Evolutionary conservation across 2,797 vertebrate genomes (phyloP).

Genomic region (Chaetophractus vellerosus): DNA sequence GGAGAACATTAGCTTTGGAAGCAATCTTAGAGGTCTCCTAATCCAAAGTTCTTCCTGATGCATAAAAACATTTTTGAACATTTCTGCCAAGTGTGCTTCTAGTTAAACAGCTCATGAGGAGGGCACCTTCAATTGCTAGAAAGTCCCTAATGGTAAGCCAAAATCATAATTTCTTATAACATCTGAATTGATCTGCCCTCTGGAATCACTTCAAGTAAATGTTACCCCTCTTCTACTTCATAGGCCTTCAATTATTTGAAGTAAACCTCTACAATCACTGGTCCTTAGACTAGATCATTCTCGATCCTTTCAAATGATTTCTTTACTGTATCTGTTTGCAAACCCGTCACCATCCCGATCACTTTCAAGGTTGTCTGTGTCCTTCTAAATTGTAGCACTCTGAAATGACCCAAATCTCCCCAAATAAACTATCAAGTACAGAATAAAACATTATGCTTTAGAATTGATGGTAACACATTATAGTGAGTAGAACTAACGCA

Average conservation of each 20-base stretch:
- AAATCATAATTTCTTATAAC: conserved; percentile 47
- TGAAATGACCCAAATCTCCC: conserved; percentile 53
- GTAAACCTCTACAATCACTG: conserved; percentile 17
- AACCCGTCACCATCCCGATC: conserved; percentile 32
- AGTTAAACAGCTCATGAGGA: conserved; percentile 39
- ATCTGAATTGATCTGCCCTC: conserved; percentile 40
- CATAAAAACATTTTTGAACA: conserved; percentile 53
- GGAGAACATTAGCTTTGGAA: conserved; percentile 31
- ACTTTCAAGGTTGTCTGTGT: conserved; percentile 62
- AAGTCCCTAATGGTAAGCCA: conserved; percentile 30
- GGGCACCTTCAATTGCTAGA: conserved; percentile 35
- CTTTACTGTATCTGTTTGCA: conserved; percentile 23
- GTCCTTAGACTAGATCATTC: conserved; percentile 65
- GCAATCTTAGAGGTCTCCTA: conserved; percentile 30
- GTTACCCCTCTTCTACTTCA: neutral
- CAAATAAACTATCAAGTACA: conserved; percentile 57
- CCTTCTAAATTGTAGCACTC: conserved; percentile 51
- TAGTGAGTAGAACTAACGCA: too few relatives aligned
- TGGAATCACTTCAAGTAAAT: conserved; percentile 62
- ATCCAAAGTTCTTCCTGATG: conserved; percentile 57
- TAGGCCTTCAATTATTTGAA: too few relatives aligned
- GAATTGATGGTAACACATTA: too few relatives aligned
- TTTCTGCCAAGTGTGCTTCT: conserved; percentile 60
- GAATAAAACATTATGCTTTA: conserved; percentile 53
- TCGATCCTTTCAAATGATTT: conserved; percentile 44